Conservation (phyloP, 2,888 invertebrate genomes). For the Phymatocera aterrima region DNA sequence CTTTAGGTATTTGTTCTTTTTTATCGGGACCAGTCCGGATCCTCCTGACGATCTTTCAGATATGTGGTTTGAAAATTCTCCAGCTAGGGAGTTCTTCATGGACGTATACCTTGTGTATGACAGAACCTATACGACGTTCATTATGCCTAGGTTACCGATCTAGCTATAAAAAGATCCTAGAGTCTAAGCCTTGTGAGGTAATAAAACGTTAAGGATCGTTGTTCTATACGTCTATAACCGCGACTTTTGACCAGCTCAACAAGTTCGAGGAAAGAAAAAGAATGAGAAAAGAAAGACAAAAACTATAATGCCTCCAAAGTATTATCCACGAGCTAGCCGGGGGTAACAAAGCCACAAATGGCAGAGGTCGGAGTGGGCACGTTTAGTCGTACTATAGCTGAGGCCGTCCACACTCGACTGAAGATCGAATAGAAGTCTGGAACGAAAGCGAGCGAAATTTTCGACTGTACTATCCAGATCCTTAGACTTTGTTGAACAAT, state of each 20-base stretch:
- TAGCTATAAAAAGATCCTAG: neutral
- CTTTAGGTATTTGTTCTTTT: neutral
- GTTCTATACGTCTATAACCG: neutral
- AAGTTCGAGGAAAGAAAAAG: neutral
- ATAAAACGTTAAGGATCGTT: neutral
- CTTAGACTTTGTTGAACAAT: too few relatives aligned
- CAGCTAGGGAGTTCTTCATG: neutral
- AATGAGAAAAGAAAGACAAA: neutral
- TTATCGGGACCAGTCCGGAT: neutral
- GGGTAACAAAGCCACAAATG: conserved; percentile 34
- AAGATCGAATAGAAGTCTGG: conserved; percentile 16
- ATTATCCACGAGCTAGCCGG: neutral
- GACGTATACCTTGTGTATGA: neutral
- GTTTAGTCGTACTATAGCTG: neutral
- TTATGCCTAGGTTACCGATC: neutral
- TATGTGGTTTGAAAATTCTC: neutral
- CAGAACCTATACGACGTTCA: neutral
- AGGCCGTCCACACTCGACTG: neutral
- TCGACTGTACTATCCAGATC: neutral
- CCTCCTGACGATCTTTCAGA: neutral
- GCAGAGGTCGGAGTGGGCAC: conserved; percentile 27
- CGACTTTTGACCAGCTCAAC: conserved; percentile 24
- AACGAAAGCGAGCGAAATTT: neutral
- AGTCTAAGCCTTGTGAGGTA: neutral
- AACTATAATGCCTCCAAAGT: conserved; percentile 11